Evolutionary conservation across 2,113 vertebrate species (phyloP), one percentile per base, ranked within the genome.

Genomic region (Uropsilus gracilis): DNA sequence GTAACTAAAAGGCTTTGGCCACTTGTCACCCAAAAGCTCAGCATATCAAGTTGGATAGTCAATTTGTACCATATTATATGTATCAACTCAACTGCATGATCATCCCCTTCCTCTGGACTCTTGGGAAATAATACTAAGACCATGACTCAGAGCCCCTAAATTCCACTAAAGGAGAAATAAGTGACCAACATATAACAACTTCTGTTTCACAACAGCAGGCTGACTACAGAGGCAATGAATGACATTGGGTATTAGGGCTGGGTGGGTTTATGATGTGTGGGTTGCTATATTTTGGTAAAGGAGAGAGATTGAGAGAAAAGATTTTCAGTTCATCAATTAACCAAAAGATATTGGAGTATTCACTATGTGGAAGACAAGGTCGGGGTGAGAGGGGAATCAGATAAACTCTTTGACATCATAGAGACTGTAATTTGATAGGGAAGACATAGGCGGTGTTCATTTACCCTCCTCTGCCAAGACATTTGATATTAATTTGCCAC

Each of bases 401-500:
- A 92, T 10, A 46, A 18, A 44, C 87, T 81, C 30, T 46, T 22
- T 89, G 75, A 63, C 39, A 89, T 46, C 30, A 26, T 0, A 26
- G 61, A 78, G 72, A 20, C 61, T 73, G 30, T 48, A 57, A 86
- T 17, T n/a, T 80, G 82, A 83, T n/a, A 76, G 63, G 69, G 46
- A 82, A 86, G 55, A 75, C 30, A 50, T 9, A 17, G 39, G 17
- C 66, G 81, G 53, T 59, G 20, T 50, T 48, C 46, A 93, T 81
- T 93, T 59, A 84, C 50, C 59, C 82, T 89, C 88, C 66, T 94
- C 89, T 76, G 66, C 78, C 50, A 3, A 91, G 84, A 95, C 61
- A 77, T 73, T 90, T 26, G 89, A 90, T 77, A 97, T 92, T 91
- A 94, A 97, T 97, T 95, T 93, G 93, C 97, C 97, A 99, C 99